Evolutionary conservation across 2,888 invertebrate genomes (phyloP).

Genomic region (Ichneumoninae sp.): DNA sequence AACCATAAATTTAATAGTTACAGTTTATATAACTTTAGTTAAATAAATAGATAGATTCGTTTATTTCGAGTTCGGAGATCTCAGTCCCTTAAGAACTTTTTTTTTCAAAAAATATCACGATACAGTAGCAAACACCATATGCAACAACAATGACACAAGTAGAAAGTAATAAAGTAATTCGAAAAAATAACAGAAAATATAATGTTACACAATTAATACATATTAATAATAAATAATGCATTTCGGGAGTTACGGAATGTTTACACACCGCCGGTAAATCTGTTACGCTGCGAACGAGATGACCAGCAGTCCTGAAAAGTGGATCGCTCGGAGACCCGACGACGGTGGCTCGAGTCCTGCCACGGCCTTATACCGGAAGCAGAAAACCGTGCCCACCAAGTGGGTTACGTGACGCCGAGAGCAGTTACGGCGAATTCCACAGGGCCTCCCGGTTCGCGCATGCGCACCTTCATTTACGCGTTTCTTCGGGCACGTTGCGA

Average conservation of each 20-base stretch:
- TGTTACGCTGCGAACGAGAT: constrained; percentile 3
- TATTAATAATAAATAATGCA: background rate
- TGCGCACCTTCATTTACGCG: background rate
- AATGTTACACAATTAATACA: no score
- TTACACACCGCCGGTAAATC: constrained; percentile 4
- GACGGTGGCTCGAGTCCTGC: background rate
- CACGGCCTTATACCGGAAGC: constrained; percentile 46
- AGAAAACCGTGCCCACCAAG: constrained; percentile 45
- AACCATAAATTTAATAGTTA: no score
- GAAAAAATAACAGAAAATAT: no score
- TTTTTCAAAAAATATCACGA: no score
- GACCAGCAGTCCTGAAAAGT: constrained; percentile 42
- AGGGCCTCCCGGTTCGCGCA: background rate
- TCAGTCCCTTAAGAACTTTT: no score
- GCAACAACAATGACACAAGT: no score
- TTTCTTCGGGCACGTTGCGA: background rate
- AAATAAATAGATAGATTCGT: no score
- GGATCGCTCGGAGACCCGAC: constrained; percentile 40
- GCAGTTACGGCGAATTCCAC: constrained; percentile 35
- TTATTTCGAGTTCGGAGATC: no score
- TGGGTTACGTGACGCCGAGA: constrained; percentile 60
- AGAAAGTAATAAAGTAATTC: no score
- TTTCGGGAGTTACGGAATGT: background rate
- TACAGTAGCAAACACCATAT: no score
- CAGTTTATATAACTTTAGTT: no score